phyloP scores from a whole-genome alignment of 2,888 invertebrate species.

The Quadroppia sp. region DNA sequence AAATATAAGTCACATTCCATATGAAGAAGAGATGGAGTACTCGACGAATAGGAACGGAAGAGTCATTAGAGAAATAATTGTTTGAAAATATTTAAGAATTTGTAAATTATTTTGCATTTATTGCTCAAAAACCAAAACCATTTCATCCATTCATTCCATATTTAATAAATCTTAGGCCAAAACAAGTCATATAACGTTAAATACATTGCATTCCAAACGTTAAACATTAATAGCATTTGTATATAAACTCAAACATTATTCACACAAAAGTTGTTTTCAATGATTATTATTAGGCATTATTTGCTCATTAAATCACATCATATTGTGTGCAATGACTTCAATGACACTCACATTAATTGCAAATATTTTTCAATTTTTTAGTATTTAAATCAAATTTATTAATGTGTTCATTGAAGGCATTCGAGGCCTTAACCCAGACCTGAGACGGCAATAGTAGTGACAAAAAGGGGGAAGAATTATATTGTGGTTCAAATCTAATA shows the following conservation, averaged over 20 bases:
- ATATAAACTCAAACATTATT: background rate
- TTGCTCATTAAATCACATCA: background rate
- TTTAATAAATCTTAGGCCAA: conserved; percentile 22
- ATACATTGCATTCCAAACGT: background rate
- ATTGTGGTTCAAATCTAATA: too few relatives aligned
- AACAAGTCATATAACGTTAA: background rate
- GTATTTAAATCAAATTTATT: background rate
- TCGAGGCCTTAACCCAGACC: background rate
- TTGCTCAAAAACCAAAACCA: conserved; percentile 36
- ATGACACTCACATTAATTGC: background rate
- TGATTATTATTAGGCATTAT: conserved; percentile 20
- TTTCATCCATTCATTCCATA: background rate
- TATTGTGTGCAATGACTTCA: conserved; percentile 46
- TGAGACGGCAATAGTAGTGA: too few relatives aligned
- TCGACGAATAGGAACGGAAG: conserved; percentile 65
- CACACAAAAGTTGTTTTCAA: background rate
- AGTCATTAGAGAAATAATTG: conserved; percentile 91
- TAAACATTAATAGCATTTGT: background rate
- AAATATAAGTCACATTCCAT: conserved; percentile 34
- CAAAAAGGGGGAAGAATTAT: too few relatives aligned
- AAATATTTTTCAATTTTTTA: background rate
- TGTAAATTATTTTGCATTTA: conserved; percentile 12
- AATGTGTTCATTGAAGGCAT: conserved; percentile 29
- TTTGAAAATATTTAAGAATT: conserved; percentile 51
- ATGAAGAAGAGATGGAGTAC: conserved; percentile 39